A percentile compares a stretch with the other conserved stretches of the same genome.
Evolutionary conservation across 2,888 invertebrate genomes (phyloP).

Genomic region (Synergus gifuensis): DNA sequence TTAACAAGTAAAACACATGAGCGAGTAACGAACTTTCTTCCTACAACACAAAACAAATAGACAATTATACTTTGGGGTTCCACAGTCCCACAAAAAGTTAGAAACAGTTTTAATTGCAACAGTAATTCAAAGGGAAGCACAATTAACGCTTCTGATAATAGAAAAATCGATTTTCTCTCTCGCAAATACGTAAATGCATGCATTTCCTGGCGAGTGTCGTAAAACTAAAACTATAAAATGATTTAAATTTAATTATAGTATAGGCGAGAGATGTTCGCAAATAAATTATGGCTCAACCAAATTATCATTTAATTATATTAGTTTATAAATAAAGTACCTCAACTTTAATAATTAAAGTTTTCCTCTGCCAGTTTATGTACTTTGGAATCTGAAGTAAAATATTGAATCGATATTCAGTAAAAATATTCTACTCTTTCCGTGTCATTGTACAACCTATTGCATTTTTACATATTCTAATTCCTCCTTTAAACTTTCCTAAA

Average conservation of each 20-base stretch:
- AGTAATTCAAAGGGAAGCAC: constrained; percentile 26
- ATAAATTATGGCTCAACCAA: background rate
- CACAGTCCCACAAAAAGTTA: constrained; percentile 3
- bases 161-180: constrained; percentile 27
- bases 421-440: background rate
- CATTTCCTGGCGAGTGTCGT: background rate
- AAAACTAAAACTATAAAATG: background rate
- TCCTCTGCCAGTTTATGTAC: too few species aligned
- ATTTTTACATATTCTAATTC: background rate
- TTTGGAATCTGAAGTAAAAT: too few species aligned
- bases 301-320: background rate
- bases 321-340: background rate
- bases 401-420: background rate
- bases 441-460: background rate
- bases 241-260: constrained; percentile 18
- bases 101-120: constrained; percentile 32
- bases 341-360: too few species aligned
- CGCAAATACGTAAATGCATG: background rate
- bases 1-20: background rate
- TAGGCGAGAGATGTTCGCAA: background rate
- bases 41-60: background rate
- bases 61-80: constrained; percentile 23
- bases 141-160: constrained; percentile 19
- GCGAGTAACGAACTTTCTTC: background rate
- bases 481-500: background rate